Evolutionary conservation across 64 coral and sea anemone genomes (phyloP), one percentile per base, ranked within the genome.

Genomic region (Orbicella faveolata): DNA sequence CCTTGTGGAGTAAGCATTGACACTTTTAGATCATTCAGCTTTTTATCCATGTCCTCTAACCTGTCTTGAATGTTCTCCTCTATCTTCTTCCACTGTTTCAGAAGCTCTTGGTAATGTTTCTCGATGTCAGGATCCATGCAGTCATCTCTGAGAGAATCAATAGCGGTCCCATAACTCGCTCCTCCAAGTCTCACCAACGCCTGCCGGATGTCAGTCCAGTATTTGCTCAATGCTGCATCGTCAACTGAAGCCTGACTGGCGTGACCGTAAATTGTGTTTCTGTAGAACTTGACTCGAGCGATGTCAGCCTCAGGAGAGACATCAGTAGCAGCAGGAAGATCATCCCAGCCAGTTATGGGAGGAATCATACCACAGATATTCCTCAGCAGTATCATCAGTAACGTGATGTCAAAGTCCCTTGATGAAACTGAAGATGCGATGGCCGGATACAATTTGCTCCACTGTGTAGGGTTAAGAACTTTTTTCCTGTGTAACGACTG

Each of bases 71-170:
- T 61, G 44, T 44, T 78, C 11, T 57, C 23, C 53, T 80, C 78
- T 8, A 59, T 52, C 51, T 12, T 21, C 23, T 21, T 80, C n/a
- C 53, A 80, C n/a, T 80, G 78, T 26, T 80, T 80, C 52, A 80
- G 21, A 80, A 80, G 78, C 52, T 62, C 53, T 54, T 52, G 19
- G 53, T 62, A 80, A 12, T 80, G 52, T n/a, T 80, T 23, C 21
- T 59, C 78, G 2, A 59, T 80, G 52, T 61, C 52, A 61, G 78
- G 78, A n/a, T 80, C 78, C 78, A 80, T 80, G n/a, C 78, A 57
- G 2, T 30, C 78, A 61, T 35, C 53, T 62, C 30, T 61, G n/a
- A 80, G 78, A 80, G 5, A 21, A 21, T 80, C 78, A 26, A 80
- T 80, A 11, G 78, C 9, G 5, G 23, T 30, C 57, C 21, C 78